Evolutionary conservation across 2,888 invertebrate genomes (phyloP).

Genomic region (Sclerodermus sp.): DNA sequence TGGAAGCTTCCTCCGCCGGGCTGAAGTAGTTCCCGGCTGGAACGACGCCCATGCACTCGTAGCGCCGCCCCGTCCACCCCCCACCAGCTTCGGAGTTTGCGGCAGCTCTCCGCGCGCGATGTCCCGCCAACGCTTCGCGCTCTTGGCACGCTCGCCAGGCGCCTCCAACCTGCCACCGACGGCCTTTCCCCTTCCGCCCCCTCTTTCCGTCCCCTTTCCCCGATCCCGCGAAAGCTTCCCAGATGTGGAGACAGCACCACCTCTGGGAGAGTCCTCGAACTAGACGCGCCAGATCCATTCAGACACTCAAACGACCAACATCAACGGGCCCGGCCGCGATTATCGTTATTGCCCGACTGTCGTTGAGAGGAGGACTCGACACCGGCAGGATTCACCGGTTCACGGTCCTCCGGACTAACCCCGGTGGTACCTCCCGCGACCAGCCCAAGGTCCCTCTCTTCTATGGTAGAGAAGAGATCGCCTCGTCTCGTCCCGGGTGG

Average conservation of each 20-base stretch:
- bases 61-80: conserved; percentile 46
- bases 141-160: conserved; percentile 18
- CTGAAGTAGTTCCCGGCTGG: conserved; percentile 49
- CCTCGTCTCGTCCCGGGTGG: too few species aligned
- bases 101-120: conserved; percentile 9
- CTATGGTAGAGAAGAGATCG: too few species aligned
- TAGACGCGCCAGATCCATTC: conserved; percentile 59
- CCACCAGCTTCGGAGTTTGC: conserved; percentile 39
- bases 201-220: conserved; percentile 1
- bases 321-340: conserved; percentile 48
- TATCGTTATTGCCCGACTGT: conserved; percentile 26
- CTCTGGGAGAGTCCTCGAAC: conserved; percentile 58
- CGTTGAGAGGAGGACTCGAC: too few species aligned
- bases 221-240: neutral
- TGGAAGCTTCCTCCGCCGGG: conserved; percentile 47
- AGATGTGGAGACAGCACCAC: conserved; percentile 53
- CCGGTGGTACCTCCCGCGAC: too few species aligned
- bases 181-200: neutral
- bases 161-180: conserved; percentile 11
- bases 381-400: too few species aligned
- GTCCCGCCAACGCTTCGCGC: conserved; percentile 7
- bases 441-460: too few species aligned
- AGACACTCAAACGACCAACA: conserved; percentile 63
- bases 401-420: too few species aligned
- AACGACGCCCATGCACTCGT: conserved; percentile 50